Conservation (phyloP, 2,113 vertebrate genomes). For the Oryzias curvinotus region DNA sequence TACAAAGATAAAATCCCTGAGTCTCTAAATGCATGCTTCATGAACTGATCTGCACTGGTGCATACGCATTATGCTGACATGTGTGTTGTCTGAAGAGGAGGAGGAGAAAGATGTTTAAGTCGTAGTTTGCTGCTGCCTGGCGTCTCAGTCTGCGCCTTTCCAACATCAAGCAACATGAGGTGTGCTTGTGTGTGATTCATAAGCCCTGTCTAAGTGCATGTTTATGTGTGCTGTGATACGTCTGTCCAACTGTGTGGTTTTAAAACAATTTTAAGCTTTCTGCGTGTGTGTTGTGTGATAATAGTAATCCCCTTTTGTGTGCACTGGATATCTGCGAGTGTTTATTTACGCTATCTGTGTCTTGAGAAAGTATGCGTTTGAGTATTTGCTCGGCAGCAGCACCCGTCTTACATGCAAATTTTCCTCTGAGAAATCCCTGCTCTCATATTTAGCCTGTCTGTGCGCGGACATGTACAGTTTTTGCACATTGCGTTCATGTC, state of each 20-base stretch:
- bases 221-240: slow-evolving; percentile 7
- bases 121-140: slow-evolving; percentile 36
- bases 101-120: slow-evolving; percentile 43
- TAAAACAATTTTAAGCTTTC: slow-evolving; percentile 36
- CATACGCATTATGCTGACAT: slow-evolving; percentile 6
- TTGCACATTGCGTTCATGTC: background rate
- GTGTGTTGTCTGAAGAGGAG: background rate
- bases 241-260: slow-evolving; percentile 13
- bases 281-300: slow-evolving; percentile 29
- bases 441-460: slow-evolving; percentile 11
- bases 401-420: slow-evolving; percentile 10
- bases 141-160: slow-evolving; percentile 29
- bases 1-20: too few species aligned
- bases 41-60: background rate
- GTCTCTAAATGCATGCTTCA: background rate
- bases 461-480: background rate
- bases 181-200: slow-evolving; percentile 8
- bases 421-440: slow-evolving; percentile 18
- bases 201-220: slow-evolving; percentile 24
- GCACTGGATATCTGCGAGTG: slow-evolving; percentile 5
- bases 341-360: slow-evolving; percentile 6
- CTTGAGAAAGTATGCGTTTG: slow-evolving; percentile 9
- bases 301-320: slow-evolving; percentile 49
- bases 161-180: slow-evolving; percentile 36
- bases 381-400: slow-evolving; percentile 12